Evolutionary conservation across 2,113 vertebrate species (phyloP).

Genomic region (Pampusana beccarii): DNA sequence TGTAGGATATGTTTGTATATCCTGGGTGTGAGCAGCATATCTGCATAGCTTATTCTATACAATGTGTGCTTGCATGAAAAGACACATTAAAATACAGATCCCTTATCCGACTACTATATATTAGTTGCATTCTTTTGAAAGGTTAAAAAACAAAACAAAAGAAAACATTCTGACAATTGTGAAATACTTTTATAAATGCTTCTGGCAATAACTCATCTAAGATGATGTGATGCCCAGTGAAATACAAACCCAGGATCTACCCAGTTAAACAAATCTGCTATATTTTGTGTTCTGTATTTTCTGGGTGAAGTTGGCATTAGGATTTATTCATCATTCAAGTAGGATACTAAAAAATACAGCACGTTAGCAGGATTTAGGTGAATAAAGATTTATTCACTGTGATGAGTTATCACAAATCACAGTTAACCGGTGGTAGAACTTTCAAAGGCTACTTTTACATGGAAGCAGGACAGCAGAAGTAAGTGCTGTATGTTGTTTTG

Average conservation of each 20-base stretch:
- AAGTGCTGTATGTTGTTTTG: background rate
- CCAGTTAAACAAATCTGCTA: conserved; percentile 5
- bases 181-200: conserved; percentile 27
- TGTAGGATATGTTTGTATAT: background rate
- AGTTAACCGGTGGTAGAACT: background rate
- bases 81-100: conserved; percentile 40
- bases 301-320: background rate
- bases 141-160: background rate
- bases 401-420: background rate
- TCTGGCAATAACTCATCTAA: conserved; percentile 8
- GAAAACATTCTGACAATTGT: background rate
- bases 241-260: background rate
- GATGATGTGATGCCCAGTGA: background rate
- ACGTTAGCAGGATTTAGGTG: conserved; percentile 1
- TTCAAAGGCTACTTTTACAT: background rate
- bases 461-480: background rate
- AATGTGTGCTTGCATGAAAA: conserved; percentile 16
- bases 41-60: background rate
- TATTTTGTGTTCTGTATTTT: conserved; percentile 38
- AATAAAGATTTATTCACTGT: background rate
- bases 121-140: conserved; percentile 34
- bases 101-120: conserved; percentile 13
- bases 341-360: conserved; percentile 1
- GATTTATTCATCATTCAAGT: background rate
- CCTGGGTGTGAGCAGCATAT: background rate